These are phyloP conservation scores for Triplophysa bombifrons DNA, from an alignment of 2,797 vertebrate species.

Conservation along the genomic window DNA sequence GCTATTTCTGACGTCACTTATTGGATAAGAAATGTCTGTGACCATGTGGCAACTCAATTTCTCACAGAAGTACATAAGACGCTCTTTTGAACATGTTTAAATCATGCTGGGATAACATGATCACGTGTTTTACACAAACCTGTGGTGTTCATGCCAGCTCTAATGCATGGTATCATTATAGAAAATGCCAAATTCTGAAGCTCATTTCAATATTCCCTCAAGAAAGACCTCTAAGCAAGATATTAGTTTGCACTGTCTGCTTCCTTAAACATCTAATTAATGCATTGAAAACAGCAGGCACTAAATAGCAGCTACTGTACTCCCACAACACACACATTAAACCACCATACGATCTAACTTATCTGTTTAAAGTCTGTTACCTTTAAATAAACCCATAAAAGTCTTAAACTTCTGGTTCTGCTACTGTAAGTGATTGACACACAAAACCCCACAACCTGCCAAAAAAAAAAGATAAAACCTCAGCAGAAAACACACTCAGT, in stretches of 20 bases:
- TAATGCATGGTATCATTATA: background rate
- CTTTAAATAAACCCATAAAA: conserved; percentile 1
- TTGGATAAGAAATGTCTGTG: background rate
- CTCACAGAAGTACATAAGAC: background rate
- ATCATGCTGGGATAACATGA: background rate
- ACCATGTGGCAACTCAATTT: background rate
- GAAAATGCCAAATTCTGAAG: background rate
- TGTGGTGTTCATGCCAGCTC: background rate
- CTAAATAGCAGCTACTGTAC: background rate
- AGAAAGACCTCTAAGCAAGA: background rate
- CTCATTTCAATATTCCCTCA: background rate
- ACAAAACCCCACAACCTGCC: conserved; percentile 14
- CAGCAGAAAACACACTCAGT: background rate
- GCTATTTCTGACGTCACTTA: background rate
- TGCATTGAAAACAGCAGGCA: conserved; percentile 21
- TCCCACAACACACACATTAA: background rate
- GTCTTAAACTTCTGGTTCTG: conserved; percentile 14
- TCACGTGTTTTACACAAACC: background rate
- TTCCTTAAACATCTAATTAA: conserved; percentile 6
- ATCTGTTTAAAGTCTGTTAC: conserved; percentile 2
- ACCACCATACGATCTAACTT: conserved; percentile 2
- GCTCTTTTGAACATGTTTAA: background rate
- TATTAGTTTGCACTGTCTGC: background rate
- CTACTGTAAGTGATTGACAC: conserved; percentile 29
- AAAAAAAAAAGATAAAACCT: conserved; percentile 34